Evolutionary conservation across 2,113 vertebrate species (phyloP).

Genomic region (Cottus gobio): DNA sequence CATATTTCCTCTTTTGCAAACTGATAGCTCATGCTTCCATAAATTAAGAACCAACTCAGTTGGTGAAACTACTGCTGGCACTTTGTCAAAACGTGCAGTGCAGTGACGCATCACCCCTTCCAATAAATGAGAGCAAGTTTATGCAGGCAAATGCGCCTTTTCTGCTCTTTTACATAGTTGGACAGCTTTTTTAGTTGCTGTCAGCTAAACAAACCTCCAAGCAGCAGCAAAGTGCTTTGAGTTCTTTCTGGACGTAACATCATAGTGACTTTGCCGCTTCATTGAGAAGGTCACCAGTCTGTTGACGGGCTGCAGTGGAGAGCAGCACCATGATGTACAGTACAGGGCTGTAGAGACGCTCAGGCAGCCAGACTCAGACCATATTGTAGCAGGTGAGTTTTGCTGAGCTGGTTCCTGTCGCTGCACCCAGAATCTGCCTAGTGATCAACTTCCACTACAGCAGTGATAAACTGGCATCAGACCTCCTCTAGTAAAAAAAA

Average conservation of each 20-base stretch:
- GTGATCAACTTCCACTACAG: slow-evolving; percentile 79
- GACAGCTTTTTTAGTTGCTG: background rate
- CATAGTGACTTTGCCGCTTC: slow-evolving; percentile 78
- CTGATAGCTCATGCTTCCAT: slow-evolving; percentile 25
- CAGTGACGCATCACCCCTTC: slow-evolving; percentile 65
- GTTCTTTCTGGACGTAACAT: slow-evolving; percentile 46
- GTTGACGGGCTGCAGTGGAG: slow-evolving; percentile 70
- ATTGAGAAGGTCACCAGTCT: slow-evolving; percentile 81
- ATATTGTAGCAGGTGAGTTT: slow-evolving; percentile 77
- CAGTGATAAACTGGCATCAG: slow-evolving; percentile 67
- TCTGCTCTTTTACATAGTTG: slow-evolving; percentile 44
- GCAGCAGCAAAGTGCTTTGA: slow-evolving; percentile 36
- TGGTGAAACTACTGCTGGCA: slow-evolving; percentile 43
- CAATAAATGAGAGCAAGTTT: slow-evolving; percentile 56
- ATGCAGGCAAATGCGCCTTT: slow-evolving; percentile 40
- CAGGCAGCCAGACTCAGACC: slow-evolving; percentile 60
- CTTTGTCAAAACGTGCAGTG: slow-evolving; percentile 37
- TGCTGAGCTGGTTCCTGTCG: slow-evolving; percentile 80
- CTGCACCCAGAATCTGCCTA: slow-evolving; percentile 79
- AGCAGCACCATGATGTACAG: slow-evolving; percentile 62
- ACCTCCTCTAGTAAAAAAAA: slow-evolving; percentile 41
- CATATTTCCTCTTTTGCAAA: slow-evolving; percentile 45
- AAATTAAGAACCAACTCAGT: slow-evolving; percentile 45
- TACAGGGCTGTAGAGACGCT: slow-evolving; percentile 59
- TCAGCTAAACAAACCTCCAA: slow-evolving; percentile 32